Conservation (phyloP, 2,888 invertebrate genomes). For the Caenorhabditis zanzibari region DNA sequence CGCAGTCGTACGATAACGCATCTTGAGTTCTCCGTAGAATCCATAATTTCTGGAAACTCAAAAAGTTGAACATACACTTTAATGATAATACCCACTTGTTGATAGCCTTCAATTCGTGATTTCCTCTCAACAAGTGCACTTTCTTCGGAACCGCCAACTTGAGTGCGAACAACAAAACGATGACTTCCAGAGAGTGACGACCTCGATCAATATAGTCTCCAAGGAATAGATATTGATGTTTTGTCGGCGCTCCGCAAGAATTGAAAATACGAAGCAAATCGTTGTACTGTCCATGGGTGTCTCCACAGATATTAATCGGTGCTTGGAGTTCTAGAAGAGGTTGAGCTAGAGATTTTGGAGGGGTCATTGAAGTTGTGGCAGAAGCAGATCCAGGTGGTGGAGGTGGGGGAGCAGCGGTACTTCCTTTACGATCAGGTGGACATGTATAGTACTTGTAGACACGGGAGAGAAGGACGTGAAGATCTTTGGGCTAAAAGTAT, state of each 20-base stretch:
- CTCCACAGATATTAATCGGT: conserved; percentile 72
- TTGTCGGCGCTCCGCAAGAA: conserved; percentile 70
- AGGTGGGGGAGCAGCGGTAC: background rate
- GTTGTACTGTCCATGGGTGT: conserved; percentile 71
- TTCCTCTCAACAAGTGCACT: conserved; percentile 77
- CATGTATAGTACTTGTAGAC: conserved; percentile 7
- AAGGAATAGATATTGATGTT: conserved; percentile 73
- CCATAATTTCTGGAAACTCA: conserved; percentile 74
- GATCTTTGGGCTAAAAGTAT: background rate
- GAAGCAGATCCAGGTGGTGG: conserved; percentile 9
- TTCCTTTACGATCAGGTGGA: conserved; percentile 10
- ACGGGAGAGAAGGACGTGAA: conserved; percentile 15
- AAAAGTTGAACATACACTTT: background rate
- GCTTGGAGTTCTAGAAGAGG: conserved; percentile 51
- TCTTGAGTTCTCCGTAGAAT: conserved; percentile 69
- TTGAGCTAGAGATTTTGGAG: conserved; percentile 18
- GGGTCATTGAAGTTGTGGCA: conserved; percentile 21
- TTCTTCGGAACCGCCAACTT: conserved; percentile 77
- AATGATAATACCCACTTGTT: conserved; percentile 69
- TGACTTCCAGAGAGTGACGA: conserved; percentile 76
- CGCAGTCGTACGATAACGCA: conserved; percentile 53
- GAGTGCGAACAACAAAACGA: conserved; percentile 72
- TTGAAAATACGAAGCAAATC: conserved; percentile 72
- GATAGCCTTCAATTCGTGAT: conserved; percentile 78
- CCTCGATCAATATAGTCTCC: conserved; percentile 81